Base-by-base conservation (phyloP, 2,113 vertebrate species). In the Microtus richardsoni region DNA sequence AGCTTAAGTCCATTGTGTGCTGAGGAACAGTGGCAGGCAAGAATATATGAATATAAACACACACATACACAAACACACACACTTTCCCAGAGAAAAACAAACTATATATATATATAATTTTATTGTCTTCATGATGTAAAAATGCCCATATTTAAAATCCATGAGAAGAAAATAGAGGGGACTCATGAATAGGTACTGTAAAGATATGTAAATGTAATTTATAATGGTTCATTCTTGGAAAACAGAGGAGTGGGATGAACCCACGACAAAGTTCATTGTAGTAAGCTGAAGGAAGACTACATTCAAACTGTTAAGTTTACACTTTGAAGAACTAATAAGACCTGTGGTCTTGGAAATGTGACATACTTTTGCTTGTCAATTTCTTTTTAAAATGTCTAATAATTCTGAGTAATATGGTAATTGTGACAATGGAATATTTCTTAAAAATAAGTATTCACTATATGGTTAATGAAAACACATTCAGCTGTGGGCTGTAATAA, bases 81-180 rank as follows among this genome's bases (percentile, higher is more conserved):
- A 91, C 0, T 36, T 14, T 22, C 26, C 21, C 3, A 68, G 30
- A 85, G 13, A 47, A 1, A 41, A 39, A 83, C 1, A 39, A 39
- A n/a, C n/a, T 5, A 19, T 54, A 19, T 14, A 54, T 17, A 19
- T 64, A 11, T 0, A 39, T 78, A 7, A 60, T 21, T 58, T 84
- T 92, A 74, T 26, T 96, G 83, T 39, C 12, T 8, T 22, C 79
- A n/a, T n/a, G 41, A 78, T 70, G n/a, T 77, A 91, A 91, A 94
- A n/a, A 60, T 94, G 13, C 36, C 12, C 30, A 0, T 47, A 26
- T 22, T 96, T 54, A n/a, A 93, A 97, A 66, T 88, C 95, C 62
- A 92, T 5, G n/a, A 24, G 52, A 77, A 30, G n/a, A 88, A 54
- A 78, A 36, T 60, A 85, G 71, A 90, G 22, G 54, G 78, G 3